Percentiles rank a stretch among this genome's conserved stretches.
Evolutionary conservation across 1,140 invertebrate species (phyloP).

Genomic region (Ceratina calcarata): DNA sequence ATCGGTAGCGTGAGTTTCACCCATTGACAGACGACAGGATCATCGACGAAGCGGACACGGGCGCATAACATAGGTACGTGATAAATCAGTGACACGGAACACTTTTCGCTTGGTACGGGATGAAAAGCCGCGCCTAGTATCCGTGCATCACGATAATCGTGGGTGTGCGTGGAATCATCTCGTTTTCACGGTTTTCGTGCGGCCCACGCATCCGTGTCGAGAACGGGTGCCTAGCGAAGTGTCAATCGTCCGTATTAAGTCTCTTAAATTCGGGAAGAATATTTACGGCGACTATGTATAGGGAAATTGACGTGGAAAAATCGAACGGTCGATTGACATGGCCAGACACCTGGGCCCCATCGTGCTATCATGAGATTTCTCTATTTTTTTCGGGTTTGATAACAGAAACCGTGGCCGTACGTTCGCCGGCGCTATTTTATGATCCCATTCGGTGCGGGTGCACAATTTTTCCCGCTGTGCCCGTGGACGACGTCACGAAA

Average conservation of each 20-base stretch:
- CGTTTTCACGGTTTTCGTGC: neutral
- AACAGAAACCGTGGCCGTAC: constrained; percentile 28
- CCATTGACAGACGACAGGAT: constrained; percentile 49
- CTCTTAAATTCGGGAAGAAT: neutral
- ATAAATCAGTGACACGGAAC: constrained; percentile 42
- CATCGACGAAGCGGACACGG: constrained; percentile 39
- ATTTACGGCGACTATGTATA: neutral
- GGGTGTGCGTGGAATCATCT: constrained; percentile 9
- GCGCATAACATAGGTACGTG: constrained; percentile 64
- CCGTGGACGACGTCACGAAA: neutral
- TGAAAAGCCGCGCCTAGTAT: constrained; percentile 64
- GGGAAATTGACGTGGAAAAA: constrained; percentile 25
- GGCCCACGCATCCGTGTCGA: neutral
- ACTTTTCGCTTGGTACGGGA: constrained; percentile 34
- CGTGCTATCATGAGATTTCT: neutral
- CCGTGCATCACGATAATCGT: constrained; percentile 26
- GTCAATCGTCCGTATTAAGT: neutral
- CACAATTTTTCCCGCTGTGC: constrained; percentile 27
- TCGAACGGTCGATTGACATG: constrained; percentile 38
- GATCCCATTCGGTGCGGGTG: neutral
- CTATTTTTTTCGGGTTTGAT: constrained; percentile 6
- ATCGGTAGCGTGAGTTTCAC: constrained; percentile 55
- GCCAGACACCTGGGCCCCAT: constrained; percentile 9
- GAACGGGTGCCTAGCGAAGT: too few relatives aligned
- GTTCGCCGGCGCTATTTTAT: neutral